A percentile compares a stretch with the other conserved stretches of the same genome.
Evolutionary conservation across 2,888 invertebrate species (phyloP).

Genomic region (Lingula anatina): DNA sequence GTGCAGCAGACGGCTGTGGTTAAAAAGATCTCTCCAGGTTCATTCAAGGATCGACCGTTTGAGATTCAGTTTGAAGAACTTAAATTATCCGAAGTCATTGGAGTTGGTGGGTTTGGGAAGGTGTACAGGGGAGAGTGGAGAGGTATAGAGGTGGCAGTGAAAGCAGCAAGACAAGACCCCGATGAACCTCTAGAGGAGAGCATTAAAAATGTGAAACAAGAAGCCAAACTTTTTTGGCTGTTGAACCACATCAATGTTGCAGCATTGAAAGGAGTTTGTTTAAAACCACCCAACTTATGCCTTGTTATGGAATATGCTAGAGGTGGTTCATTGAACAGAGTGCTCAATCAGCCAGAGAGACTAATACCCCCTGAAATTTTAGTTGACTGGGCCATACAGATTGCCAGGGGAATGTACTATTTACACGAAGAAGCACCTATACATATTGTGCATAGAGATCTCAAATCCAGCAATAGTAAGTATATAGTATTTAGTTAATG

Average conservation of each 20-base stretch:
- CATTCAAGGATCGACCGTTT: slow-evolving; percentile 58
- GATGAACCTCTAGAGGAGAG: slow-evolving; percentile 83
- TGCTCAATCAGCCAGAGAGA: slow-evolving; percentile 64
- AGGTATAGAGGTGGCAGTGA: slow-evolving; percentile 85
- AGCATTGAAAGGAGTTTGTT: slow-evolving; percentile 84
- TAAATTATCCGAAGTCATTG: slow-evolving; percentile 86
- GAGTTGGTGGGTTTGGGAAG: slow-evolving; percentile 94
- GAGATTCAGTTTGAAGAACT: slow-evolving; percentile 83
- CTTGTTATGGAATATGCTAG: slow-evolving; percentile 94
- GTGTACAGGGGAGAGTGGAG: slow-evolving; percentile 55
- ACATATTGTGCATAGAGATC: slow-evolving; percentile 92
- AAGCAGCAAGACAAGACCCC: slow-evolving; percentile 84
- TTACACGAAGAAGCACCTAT: slow-evolving; percentile 91
- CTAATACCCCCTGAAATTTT: slow-evolving; percentile 82
- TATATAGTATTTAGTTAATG: slow-evolving; percentile 26
- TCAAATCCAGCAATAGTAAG: slow-evolving; percentile 97
- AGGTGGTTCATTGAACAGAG: slow-evolving; percentile 87
- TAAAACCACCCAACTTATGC: slow-evolving; percentile 86
- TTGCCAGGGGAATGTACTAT: slow-evolving; percentile 94
- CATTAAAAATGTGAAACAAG: slow-evolving; percentile 85
- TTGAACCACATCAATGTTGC: slow-evolving; percentile 94
- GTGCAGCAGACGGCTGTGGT: slow-evolving; percentile 56
- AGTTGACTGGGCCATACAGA: slow-evolving; percentile 97
- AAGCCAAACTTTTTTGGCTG: slow-evolving; percentile 93
- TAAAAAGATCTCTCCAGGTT: slow-evolving; percentile 24